These are phyloP conservation scores for Yasuhikotakia modesta DNA, from an alignment of 2,797 vertebrate species.

Conservation along the genomic window DNA sequence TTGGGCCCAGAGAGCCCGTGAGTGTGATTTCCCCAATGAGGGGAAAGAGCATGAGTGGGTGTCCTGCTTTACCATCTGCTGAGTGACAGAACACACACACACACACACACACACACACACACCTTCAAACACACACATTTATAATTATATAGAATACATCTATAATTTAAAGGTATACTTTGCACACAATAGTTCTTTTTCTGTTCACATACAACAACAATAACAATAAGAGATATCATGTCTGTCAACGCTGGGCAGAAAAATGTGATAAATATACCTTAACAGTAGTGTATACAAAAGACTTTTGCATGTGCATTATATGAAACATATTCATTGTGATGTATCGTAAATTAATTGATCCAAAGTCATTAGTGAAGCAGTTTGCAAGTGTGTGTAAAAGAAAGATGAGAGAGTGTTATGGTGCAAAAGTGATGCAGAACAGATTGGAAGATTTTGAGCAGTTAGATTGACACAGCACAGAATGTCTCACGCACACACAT, in stretches of 20 bases:
- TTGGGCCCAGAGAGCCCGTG: slow-evolving; percentile 77
- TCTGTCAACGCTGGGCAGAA: too few relatives aligned
- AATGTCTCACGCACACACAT: slow-evolving; percentile 53
- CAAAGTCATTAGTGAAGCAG: background rate
- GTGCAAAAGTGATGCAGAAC: slow-evolving; percentile 64
- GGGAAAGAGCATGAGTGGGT: slow-evolving; percentile 76
- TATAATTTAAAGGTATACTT: background rate
- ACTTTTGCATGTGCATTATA: too few relatives aligned
- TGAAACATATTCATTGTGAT: too few relatives aligned
- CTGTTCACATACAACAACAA: too few relatives aligned
- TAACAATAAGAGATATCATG: too few relatives aligned
- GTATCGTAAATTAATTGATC: background rate
- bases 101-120: slow-evolving; percentile 7
- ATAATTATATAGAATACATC: too few relatives aligned
- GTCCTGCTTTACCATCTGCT: slow-evolving; percentile 83
- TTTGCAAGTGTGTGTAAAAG: slow-evolving; percentile 24
- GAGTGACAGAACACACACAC: slow-evolving; percentile 51
- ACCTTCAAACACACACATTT: slow-evolving; percentile 11
- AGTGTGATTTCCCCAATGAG: slow-evolving; percentile 82
- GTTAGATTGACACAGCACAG: slow-evolving; percentile 69
- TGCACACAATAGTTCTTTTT: background rate
- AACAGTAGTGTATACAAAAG: too few relatives aligned
- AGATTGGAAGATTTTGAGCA: slow-evolving; percentile 68
- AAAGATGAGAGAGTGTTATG: slow-evolving; percentile 37
- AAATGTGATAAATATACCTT: too few relatives aligned